Conservation (phyloP, 2,888 invertebrate genomes). For the Epinotia demarniana region DNA sequence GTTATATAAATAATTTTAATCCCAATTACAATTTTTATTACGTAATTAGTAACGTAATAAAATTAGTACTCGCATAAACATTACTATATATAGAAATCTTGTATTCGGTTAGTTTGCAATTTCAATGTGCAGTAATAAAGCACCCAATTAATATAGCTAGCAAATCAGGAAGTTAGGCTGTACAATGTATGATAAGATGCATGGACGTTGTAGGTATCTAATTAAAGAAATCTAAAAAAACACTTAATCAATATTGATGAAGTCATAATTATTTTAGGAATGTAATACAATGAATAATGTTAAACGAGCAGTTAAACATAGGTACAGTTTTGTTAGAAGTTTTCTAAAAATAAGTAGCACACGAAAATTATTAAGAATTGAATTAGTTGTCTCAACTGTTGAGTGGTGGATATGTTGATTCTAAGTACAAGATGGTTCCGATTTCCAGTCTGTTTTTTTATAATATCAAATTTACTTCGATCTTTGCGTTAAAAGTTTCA, state of each 20-base stretch:
- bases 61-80: background rate
- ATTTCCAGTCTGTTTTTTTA: no score
- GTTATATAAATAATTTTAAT: background rate
- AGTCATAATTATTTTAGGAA: background rate
- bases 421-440: no score
- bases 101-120: constrained; percentile 6
- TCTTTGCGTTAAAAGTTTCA: no score
- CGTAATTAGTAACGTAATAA: background rate
- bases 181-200: background rate
- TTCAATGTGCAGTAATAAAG: constrained; percentile 2
- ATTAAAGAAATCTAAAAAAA: background rate
- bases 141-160: background rate
- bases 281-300: background rate
- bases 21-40: background rate
- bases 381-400: no score
- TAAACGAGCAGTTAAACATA: background rate
- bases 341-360: no score
- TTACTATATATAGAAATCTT: background rate
- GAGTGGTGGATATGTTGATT: no score
- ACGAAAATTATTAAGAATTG: no score
- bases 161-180: constrained; percentile 13
- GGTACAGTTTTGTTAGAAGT: background rate
- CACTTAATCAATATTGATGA: background rate
- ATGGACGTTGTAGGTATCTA: background rate
- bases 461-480: no score